phyloP scores from a whole-genome alignment of 2,888 invertebrate genomes.

The Xylocampa areola region DNA sequence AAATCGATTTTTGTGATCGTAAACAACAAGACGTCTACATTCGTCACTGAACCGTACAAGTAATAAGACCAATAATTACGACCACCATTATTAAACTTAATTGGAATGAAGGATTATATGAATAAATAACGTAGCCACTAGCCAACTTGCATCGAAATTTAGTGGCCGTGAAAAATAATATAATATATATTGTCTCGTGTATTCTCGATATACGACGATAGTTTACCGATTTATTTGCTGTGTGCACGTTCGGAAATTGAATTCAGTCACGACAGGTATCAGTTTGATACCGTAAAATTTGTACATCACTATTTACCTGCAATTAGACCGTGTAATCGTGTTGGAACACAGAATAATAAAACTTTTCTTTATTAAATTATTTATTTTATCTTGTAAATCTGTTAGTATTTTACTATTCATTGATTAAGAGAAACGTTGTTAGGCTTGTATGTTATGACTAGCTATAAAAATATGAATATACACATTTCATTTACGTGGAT shows the following conservation, averaged over 20 bases:
- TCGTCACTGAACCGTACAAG: constrained; percentile 77
- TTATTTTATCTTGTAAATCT: constrained; percentile 1
- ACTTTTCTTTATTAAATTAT: not conserved
- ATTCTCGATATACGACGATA: constrained; percentile 73
- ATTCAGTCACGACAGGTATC: constrained; percentile 59
- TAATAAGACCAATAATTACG: constrained; percentile 79
- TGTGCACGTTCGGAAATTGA: constrained; percentile 57
- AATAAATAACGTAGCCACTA: constrained; percentile 76
- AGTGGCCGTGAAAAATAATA: constrained; percentile 71
- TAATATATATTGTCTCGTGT: constrained; percentile 40
- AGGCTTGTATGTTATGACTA: not conserved
- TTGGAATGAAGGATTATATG: constrained; percentile 80
- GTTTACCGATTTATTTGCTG: constrained; percentile 75
- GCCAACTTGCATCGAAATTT: constrained; percentile 70
- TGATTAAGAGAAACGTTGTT: constrained; percentile 6
- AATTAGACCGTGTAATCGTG: constrained; percentile 52
- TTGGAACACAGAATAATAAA: constrained; percentile 9
- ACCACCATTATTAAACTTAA: constrained; percentile 78
- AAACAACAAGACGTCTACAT: constrained; percentile 40
- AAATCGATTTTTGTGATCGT: constrained; percentile 46
- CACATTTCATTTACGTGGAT: constrained; percentile 1
- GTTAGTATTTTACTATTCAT: constrained; percentile 7
- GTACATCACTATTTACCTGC: constrained; percentile 60
- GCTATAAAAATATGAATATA: constrained; percentile 5
- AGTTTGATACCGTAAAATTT: constrained; percentile 39